Percentiles rank a stretch among this genome's conserved stretches.
phyloP scores from a whole-genome alignment of 2,888 invertebrate species.

The Tiliacea aurago region DNA sequence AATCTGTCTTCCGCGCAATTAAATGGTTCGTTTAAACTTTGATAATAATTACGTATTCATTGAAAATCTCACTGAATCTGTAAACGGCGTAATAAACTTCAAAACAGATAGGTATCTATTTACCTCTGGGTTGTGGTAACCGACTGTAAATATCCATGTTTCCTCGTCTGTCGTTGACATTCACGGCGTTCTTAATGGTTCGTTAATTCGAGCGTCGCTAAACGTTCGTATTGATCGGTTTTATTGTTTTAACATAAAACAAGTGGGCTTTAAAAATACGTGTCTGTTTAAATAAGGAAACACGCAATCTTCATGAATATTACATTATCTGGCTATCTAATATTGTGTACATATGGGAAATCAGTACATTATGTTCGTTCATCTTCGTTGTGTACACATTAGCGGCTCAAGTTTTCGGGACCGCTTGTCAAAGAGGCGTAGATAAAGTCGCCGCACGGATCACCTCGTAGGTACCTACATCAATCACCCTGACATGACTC shows the following conservation, averaged over 20 bases:
- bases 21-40: slow-evolving; percentile 50
- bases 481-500: slow-evolving; percentile 89
- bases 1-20: slow-evolving; percentile 41
- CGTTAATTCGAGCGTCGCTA: slow-evolving; percentile 79
- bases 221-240: slow-evolving; percentile 72
- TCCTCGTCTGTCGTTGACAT: slow-evolving; percentile 77
- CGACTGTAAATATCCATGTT: slow-evolving; percentile 75
- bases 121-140: slow-evolving; percentile 67
- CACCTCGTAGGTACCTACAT: slow-evolving; percentile 83
- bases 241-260: slow-evolving; percentile 69
- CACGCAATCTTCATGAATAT: slow-evolving; percentile 7
- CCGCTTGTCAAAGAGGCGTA: slow-evolving; percentile 79
- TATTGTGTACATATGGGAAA: slow-evolving; percentile 7
- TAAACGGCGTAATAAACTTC: slow-evolving; percentile 70
- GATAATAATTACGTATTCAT: slow-evolving; percentile 44
- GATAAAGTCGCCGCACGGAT: slow-evolving; percentile 85
- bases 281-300: slow-evolving; percentile 7
- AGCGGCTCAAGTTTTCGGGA: slow-evolving; percentile 77
- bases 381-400: slow-evolving; percentile 75
- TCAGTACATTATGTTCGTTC: slow-evolving; percentile 46
- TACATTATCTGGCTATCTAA: slow-evolving; percentile 2
- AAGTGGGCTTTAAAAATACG: slow-evolving; percentile 42
- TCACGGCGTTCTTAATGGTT: slow-evolving; percentile 79
- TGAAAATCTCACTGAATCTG: slow-evolving; percentile 57
- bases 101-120: slow-evolving; percentile 70